These are phyloP conservation scores for Tupiocoris notatus DNA, from an alignment of 2,888 invertebrate genomes.

Conservation along the genomic window DNA sequence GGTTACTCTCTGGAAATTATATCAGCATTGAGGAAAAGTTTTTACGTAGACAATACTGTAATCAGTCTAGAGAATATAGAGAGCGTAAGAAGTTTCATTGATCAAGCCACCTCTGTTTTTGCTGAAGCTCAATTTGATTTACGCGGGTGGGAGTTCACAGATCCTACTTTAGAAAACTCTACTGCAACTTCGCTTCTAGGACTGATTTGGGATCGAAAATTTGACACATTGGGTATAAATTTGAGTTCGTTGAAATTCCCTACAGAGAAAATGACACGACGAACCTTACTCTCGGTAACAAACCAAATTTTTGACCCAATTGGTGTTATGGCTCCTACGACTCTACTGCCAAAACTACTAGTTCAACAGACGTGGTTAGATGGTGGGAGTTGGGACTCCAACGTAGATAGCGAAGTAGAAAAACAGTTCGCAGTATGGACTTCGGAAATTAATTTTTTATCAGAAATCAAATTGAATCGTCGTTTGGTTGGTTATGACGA, in stretches of 20 bases:
- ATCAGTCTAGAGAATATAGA: background rate
- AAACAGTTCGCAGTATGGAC: conserved; percentile 2
- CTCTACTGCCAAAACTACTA: conserved; percentile 48
- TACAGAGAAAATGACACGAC: conserved; percentile 11
- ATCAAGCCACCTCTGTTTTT: background rate
- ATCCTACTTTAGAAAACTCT: background rate
- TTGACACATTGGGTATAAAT: no score
- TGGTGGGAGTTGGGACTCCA: conserved; percentile 15
- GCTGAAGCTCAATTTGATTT: background rate
- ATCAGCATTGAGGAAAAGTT: background rate
- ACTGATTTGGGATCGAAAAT: conserved; percentile 20
- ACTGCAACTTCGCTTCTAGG: conserved; percentile 16
- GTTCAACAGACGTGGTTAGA: conserved; percentile 46
- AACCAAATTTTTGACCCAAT: conserved; percentile 50
- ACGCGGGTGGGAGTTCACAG: conserved; percentile 25
- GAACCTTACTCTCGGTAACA: conserved; percentile 35
- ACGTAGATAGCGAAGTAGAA: background rate
- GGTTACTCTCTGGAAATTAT: background rate
- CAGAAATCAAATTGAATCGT: conserved; percentile 5
- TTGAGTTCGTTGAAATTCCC: no score
- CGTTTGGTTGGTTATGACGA: no score
- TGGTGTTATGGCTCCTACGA: conserved; percentile 48
- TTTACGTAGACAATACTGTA: conserved; percentile 31
- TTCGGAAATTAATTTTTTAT: background rate
- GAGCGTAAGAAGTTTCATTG: background rate